A percentile compares a stretch with the other conserved stretches of the same genome.
Evolutionary conservation across 2,113 vertebrate species (phyloP).

Genomic region (human (Homo sapiens)): GRCh38 chr1:75513001-75513500

Average conservation of each 20-base stretch:
- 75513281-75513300: not conserved
- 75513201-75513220: not conserved
- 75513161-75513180: not conserved
- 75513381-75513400: not conserved
- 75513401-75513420: not conserved
- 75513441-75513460: not conserved
- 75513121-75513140: not conserved
- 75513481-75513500: not conserved
- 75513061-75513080: not conserved
- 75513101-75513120: not conserved
- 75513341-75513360: conserved; percentile 5
- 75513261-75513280: not conserved
- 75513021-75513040: not conserved
- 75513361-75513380: conserved; percentile 10
- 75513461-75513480: not conserved
- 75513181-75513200: not conserved
- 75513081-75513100: not conserved
- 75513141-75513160: not conserved
- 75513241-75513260: not conserved
- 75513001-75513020: not conserved
- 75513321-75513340: not conserved
- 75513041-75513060: not conserved
- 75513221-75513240: not conserved
- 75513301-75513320: not conserved
- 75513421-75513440: not conserved